Evolutionary conservation across 2,888 invertebrate genomes (phyloP).

Genomic region (Blastobasis adustella): DNA sequence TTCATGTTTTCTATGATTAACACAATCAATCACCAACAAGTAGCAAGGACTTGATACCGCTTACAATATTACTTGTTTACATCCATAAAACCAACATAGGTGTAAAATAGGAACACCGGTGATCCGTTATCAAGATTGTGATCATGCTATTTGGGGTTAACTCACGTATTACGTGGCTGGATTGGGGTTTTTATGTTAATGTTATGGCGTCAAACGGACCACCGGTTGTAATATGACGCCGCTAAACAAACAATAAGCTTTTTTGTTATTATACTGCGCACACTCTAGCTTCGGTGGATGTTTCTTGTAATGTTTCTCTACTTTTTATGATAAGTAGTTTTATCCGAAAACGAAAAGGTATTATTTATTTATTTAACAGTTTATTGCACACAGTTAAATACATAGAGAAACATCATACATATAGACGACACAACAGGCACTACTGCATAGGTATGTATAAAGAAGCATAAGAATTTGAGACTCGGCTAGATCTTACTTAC

Average conservation of each 20-base stretch:
- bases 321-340: no score
- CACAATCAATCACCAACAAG: conserved; percentile 30
- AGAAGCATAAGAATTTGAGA: no score
- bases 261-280: background rate
- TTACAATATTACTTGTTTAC: conserved; percentile 31
- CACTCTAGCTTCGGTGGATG: no score
- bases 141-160: conserved; percentile 53
- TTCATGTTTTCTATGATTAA: conserved; percentile 11
- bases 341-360: no score
- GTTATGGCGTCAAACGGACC: conserved; percentile 45
- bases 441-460: no score
- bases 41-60: conserved; percentile 34
- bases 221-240: conserved; percentile 23
- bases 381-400: no score
- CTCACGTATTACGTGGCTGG: conserved; percentile 48
- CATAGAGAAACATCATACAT: no score
- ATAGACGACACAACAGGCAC: no score
- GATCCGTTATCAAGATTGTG: conserved; percentile 40
- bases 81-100: background rate
- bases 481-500: no score
- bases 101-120: conserved; percentile 24
- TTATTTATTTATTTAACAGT: no score
- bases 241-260: conserved; percentile 27
- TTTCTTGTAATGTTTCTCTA: no score
- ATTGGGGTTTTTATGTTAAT: conserved; percentile 51